A percentile compares a stretch with the other conserved stretches of the same genome.
Evolutionary conservation across 2,113 vertebrate species (phyloP).

Genomic region (Neolamprologus toae): DNA sequence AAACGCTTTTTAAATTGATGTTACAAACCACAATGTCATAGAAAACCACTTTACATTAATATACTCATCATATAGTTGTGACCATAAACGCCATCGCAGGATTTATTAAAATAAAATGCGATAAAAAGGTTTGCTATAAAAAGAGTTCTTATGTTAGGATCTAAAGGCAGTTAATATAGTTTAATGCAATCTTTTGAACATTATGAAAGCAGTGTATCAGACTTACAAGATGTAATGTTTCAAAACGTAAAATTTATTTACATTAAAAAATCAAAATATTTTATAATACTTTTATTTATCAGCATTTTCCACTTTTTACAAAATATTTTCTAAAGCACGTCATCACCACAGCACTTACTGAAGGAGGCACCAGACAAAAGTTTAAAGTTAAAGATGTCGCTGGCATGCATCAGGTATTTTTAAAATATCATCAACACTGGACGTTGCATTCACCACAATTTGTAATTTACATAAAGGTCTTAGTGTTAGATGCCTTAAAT

Average conservation of each 20-base stretch:
- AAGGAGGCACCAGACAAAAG: neutral
- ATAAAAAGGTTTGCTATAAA: neutral
- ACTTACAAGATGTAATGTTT: neutral
- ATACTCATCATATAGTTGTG: neutral
- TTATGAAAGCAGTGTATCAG: neutral
- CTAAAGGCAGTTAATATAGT: accelerated
- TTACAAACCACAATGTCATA: neutral
- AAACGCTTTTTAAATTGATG: neutral
- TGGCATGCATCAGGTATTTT: neutral
- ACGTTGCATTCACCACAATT: neutral
- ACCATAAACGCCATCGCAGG: neutral
- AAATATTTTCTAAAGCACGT: neutral
- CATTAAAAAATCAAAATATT: neutral
- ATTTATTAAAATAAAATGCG: accelerated
- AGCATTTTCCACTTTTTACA: neutral
- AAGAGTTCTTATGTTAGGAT: neutral
- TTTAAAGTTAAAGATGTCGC: neutral
- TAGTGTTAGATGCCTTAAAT: neutral
- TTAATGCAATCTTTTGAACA: neutral
- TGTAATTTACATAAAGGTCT: neutral
- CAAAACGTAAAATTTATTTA: neutral
- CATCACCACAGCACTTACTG: neutral
- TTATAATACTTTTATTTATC: neutral
- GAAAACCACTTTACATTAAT: neutral
- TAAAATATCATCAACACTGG: neutral